Evolutionary conservation across 2,113 vertebrate genomes (phyloP).

Genomic region (Heptranchias perlo): DNA sequence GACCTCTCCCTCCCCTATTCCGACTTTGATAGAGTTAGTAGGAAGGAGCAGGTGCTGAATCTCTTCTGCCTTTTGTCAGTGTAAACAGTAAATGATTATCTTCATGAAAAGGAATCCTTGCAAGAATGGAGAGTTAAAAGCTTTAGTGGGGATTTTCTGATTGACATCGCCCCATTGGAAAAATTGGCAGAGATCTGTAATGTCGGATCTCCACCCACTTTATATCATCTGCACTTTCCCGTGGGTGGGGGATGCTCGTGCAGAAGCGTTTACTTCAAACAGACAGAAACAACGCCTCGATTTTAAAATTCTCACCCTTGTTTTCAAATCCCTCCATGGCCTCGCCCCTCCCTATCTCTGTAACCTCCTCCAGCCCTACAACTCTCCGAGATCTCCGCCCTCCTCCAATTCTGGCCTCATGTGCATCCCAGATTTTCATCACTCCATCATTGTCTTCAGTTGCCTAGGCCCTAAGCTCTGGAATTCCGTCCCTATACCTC

Average conservation of each 20-base stretch:
- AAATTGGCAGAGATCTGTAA: background rate
- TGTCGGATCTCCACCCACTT: background rate
- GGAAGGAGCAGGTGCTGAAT: conserved; percentile 24
- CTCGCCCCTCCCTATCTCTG: too few relatives aligned
- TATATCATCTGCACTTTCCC: background rate
- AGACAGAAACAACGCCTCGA: too few relatives aligned
- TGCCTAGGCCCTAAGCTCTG: too few relatives aligned
- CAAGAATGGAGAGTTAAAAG: conserved; percentile 19
- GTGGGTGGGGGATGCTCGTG: background rate
- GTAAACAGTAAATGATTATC: conserved; percentile 30
- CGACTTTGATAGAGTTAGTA: background rate
- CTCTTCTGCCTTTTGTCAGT: background rate
- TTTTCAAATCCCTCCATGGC: too few relatives aligned
- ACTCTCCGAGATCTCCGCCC: too few relatives aligned
- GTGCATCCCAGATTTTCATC: too few relatives aligned
- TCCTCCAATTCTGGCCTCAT: too few relatives aligned
- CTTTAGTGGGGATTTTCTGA: background rate
- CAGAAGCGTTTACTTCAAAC: background rate
- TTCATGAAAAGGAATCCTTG: background rate
- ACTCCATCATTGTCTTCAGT: too few relatives aligned
- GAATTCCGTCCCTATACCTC: too few relatives aligned
- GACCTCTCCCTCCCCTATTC: background rate
- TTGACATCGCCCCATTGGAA: background rate
- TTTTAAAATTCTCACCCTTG: too few relatives aligned
- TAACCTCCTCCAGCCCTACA: too few relatives aligned